These are phyloP conservation scores for Carabus problematicus DNA, from an alignment of 2,888 invertebrate genomes.

Conservation along the genomic window DNA sequence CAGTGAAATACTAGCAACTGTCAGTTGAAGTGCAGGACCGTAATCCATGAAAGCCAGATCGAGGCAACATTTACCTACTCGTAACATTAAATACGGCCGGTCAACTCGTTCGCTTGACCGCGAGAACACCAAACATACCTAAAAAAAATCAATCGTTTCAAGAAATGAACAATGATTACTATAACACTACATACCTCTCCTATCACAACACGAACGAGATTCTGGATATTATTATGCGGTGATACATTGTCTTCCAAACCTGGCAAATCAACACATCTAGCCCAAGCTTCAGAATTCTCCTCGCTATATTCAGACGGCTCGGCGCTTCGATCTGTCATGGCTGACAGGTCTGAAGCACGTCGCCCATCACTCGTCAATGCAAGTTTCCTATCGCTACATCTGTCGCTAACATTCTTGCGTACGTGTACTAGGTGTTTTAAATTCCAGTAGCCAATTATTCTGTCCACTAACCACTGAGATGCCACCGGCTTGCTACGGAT, in stretches of 20 bases:
- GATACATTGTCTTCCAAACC: constrained; percentile 86
- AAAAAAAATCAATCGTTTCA: constrained; percentile 45
- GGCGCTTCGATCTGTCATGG: constrained; percentile 29
- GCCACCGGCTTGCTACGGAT: background rate
- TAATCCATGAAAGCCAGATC: constrained; percentile 81
- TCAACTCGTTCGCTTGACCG: constrained; percentile 71
- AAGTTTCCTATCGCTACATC: constrained; percentile 2
- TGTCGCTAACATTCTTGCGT: constrained; percentile 9
- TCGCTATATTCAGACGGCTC: constrained; percentile 71
- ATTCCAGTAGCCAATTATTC: constrained; percentile 18
- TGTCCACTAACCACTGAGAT: constrained; percentile 15
- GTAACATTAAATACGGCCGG: constrained; percentile 76
- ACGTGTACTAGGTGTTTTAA: constrained; percentile 10
- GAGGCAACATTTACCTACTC: constrained; percentile 71
- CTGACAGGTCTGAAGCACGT: constrained; percentile 32
- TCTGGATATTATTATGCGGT: constrained; percentile 75
- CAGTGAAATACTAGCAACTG: constrained; percentile 68
- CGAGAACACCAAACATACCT: constrained; percentile 73
- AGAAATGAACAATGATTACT: background rate
- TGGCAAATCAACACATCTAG: constrained; percentile 77
- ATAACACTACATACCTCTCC: constrained; percentile 64
- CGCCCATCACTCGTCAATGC: constrained; percentile 5
- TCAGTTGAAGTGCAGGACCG: constrained; percentile 79
- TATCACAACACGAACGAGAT: constrained; percentile 73
- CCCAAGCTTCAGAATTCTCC: constrained; percentile 77